These are phyloP conservation scores for Ethmia dodecea DNA, from an alignment of 2,888 invertebrate species.

Conservation along the genomic window DNA sequence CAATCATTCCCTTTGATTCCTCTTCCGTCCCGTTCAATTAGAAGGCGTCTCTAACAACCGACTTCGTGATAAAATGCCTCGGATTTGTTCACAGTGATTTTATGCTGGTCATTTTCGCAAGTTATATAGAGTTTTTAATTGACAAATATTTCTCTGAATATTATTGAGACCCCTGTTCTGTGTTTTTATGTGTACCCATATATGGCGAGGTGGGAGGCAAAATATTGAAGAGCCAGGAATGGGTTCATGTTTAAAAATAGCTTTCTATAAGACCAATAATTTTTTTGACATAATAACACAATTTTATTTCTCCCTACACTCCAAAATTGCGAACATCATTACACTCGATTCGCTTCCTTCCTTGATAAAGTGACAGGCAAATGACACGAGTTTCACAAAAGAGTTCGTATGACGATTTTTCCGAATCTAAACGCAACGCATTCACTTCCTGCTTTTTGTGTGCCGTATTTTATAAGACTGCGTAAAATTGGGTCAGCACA, in stretches of 20 bases:
- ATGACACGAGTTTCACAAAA: slow-evolving; percentile 20
- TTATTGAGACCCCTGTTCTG: too few relatives aligned
- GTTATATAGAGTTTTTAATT: too few relatives aligned
- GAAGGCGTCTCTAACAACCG: slow-evolving; percentile 61
- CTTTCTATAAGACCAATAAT: too few relatives aligned
- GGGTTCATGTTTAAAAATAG: too few relatives aligned
- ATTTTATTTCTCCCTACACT: not conserved
- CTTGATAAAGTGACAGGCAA: slow-evolving; percentile 12
- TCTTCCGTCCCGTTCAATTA: slow-evolving; percentile 74
- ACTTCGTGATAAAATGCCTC: slow-evolving; percentile 47
- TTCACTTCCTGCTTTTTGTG: slow-evolving; percentile 49
- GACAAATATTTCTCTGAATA: too few relatives aligned
- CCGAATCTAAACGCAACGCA: slow-evolving; percentile 37
- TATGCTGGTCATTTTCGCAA: too few relatives aligned
- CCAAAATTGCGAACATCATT: slow-evolving; percentile 33
- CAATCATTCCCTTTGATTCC: slow-evolving; percentile 74
- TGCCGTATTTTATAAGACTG: slow-evolving; percentile 50
- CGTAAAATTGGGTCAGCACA: slow-evolving; percentile 54
- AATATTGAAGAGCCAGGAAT: too few relatives aligned
- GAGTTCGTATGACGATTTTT: slow-evolving; percentile 28
- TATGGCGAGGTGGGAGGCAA: too few relatives aligned
- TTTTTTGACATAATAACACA: too few relatives aligned
- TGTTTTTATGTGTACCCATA: too few relatives aligned
- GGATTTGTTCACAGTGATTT: too few relatives aligned
- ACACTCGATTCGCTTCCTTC: slow-evolving; percentile 35